phyloP scores from a whole-genome alignment of 2,888 invertebrate species.

The Minunthozetes semirufus region DNA sequence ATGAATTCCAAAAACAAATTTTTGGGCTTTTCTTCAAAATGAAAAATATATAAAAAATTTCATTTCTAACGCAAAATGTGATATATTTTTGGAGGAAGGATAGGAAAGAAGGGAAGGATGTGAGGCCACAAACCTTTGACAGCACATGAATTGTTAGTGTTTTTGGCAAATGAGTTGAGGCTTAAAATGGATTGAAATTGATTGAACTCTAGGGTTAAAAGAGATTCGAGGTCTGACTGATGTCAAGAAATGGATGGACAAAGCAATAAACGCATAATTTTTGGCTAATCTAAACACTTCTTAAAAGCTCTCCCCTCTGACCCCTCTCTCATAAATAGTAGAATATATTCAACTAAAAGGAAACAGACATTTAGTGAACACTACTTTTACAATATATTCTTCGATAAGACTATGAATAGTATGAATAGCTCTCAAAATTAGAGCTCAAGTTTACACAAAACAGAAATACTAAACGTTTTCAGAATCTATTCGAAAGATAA shows the following conservation, averaged over 20 bases:
- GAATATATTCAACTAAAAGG: not conserved
- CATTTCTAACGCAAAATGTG: not conserved
- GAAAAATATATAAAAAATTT: not conserved
- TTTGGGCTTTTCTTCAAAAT: not conserved
- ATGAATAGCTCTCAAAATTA: conserved; percentile 6
- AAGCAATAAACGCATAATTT: conserved; percentile 6
- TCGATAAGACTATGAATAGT: conserved; percentile 9
- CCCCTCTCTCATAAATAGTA: not conserved
- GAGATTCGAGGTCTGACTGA: not conserved
- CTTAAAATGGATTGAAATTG: conserved; percentile 9
- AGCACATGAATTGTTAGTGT: conserved; percentile 19
- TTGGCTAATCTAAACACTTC: conserved; percentile 19
- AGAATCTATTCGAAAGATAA: not conserved
- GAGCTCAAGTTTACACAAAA: conserved; percentile 24
- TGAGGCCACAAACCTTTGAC: conserved; percentile 15
- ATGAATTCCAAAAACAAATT: not conserved
- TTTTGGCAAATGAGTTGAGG: conserved; percentile 27
- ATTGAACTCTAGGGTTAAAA: not conserved
- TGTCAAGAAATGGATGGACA: not conserved
- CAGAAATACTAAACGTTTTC: conserved; percentile 19
- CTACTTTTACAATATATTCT: not conserved
- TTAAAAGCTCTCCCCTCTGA: not conserved
- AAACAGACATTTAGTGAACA: conserved; percentile 19
- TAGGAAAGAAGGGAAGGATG: not conserved
- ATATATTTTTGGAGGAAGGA: not conserved